Base-by-base conservation (phyloP, 2,113 vertebrate species). In the Carlito syrichta region DNA sequence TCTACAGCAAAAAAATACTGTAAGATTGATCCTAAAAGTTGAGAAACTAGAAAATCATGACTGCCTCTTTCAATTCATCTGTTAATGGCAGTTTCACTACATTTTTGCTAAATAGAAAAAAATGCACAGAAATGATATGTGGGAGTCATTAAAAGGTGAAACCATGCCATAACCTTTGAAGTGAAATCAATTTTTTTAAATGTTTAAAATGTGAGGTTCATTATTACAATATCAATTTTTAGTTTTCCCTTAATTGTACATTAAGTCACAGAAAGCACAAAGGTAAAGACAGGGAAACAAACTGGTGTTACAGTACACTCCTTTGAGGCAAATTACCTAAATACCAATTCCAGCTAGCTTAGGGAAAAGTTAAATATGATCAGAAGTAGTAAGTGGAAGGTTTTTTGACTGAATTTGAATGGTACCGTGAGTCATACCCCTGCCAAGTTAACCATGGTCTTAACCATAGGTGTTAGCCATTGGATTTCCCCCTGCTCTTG, bases 251-350 rank as follows among this genome's bases (percentile, higher is more conserved):
- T 52, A n/a, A 9, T 83, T 93, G 22, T 73, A 79, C 12, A 68
- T 56, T 50, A 63, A 71, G 43, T 87, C 38, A 84, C 38, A 50
- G 86, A 86, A 83, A 63, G 63, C 14, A 92, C n/a, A 62, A 40
- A 48, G 40, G 63, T 68, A 60, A 91, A 91, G 62, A 87, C 56
- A 60, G 35, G 23, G 40, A 71, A 89, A 78, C 19, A 30, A 8
- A 50, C n/a, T 81, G 9, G n/a, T n/a, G n/a, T n/a, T 52, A 38
- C n/a, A 35, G 9, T 50, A 43, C 4, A 22, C 56, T n/a, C n/a
- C n/a, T n/a, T n/a, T 60, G 76, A 96, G n/a, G 38, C 19, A 43
- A 73, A n/a, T n/a, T n/a, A n/a, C n/a, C n/a, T 63, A 89, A 96
- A 90, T 81, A 52, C n/a, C 35, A 56, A 32, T 91, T 91, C 71